phyloP scores from a whole-genome alignment of 2,888 invertebrate species.

The Conistra vaccinii region DNA sequence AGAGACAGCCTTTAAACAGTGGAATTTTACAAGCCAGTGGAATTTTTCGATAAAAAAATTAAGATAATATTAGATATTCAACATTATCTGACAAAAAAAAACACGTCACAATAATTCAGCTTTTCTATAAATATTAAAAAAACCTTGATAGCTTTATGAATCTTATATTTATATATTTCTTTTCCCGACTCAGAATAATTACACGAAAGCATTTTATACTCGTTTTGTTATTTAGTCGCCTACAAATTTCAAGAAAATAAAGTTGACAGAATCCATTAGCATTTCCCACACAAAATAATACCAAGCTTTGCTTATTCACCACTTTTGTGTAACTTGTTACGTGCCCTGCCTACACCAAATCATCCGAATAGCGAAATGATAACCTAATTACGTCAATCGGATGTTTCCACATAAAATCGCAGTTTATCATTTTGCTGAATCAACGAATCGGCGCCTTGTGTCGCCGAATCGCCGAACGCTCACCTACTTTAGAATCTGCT shows the following conservation, averaged over 20 bases:
- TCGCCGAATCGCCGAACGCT: too few relatives aligned
- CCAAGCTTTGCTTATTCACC: conserved; percentile 1
- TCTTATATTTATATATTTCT: conserved; percentile 6
- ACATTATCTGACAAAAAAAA: too few relatives aligned
- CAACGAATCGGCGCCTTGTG: too few relatives aligned
- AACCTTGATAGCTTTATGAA: not conserved
- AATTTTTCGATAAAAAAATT: too few relatives aligned
- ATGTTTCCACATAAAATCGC: too few relatives aligned
- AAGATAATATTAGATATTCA: not conserved
- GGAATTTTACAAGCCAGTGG: too few relatives aligned
- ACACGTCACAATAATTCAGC: not conserved
- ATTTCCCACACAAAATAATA: conserved; percentile 20
- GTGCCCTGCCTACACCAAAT: too few relatives aligned
- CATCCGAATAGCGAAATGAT: too few relatives aligned
- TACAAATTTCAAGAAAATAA: conserved; percentile 5
- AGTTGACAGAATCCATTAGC: conserved; percentile 27
- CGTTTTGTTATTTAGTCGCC: not conserved
- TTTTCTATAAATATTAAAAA: not conserved
- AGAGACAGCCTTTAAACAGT: not conserved
- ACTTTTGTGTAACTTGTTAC: not conserved
- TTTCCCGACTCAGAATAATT: conserved; percentile 14
- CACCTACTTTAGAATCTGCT: too few relatives aligned
- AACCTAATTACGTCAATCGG: too few relatives aligned
- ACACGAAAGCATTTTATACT: conserved; percentile 5
- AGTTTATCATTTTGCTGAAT: too few relatives aligned